Conservation (phyloP, 2,113 vertebrate species). For the Eonycteris spelaea region DNA sequence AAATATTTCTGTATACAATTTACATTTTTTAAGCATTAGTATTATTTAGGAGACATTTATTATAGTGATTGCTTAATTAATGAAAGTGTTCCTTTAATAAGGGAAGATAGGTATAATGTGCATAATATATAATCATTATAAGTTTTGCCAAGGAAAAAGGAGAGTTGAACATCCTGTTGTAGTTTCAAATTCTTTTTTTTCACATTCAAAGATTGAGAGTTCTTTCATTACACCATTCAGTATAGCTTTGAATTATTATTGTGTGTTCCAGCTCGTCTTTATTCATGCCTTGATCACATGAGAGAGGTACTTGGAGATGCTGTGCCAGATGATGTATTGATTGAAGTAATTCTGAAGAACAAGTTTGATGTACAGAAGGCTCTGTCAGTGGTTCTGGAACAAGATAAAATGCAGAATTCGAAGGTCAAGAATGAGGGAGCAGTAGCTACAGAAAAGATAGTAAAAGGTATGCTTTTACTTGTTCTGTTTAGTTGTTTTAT, state of each 20-base stretch:
- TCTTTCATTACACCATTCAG: not conserved
- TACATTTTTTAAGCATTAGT: not conserved
- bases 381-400: conserved; percentile 90
- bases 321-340: conserved; percentile 88
- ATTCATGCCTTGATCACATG: conserved; percentile 97
- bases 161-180: not conserved
- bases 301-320: conserved; percentile 92
- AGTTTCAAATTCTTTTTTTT: not conserved
- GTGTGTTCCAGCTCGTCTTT: conserved; percentile 88
- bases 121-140: conserved; percentile 14
- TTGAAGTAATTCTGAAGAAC: conserved; percentile 88
- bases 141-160: not conserved
- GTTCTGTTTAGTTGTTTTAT: conserved; percentile 49
- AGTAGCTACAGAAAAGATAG: conserved; percentile 74
- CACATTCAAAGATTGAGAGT: not conserved
- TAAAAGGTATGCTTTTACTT: conserved; percentile 91
- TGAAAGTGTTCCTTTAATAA: not conserved
- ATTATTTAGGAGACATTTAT: not conserved
- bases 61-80: conserved; percentile 17
- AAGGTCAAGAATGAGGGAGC: conserved; percentile 76
- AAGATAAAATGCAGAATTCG: conserved; percentile 82
- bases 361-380: conserved; percentile 93
- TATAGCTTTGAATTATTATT: conserved; percentile 46
- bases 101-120: not conserved
- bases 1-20: not conserved